These are phyloP conservation scores for Nyctibius bracteatus DNA, from an alignment of 2,113 vertebrate species.

Conservation along the genomic window DNA sequence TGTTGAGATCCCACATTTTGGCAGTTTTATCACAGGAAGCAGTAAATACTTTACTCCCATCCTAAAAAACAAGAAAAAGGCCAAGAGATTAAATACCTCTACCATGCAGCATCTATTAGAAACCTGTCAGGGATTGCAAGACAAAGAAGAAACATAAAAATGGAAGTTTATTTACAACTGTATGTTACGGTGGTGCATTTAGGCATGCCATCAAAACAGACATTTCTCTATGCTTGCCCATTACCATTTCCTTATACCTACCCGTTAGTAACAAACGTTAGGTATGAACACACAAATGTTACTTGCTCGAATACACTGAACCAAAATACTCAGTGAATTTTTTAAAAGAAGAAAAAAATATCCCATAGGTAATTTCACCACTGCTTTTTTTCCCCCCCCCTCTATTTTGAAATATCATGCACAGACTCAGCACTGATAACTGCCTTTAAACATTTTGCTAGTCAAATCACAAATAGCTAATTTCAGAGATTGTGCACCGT, in stretches of 20 bases:
- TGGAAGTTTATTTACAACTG: neutral
- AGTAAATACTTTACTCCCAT: constrained; percentile 98
- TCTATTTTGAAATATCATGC: neutral
- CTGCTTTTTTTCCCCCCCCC: neutral
- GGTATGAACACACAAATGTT: neutral
- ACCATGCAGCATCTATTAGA: neutral
- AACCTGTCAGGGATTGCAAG: neutral
- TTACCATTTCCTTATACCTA: neutral
- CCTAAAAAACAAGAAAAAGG: constrained; percentile 71
- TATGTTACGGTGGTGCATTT: neutral
- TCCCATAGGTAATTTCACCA: neutral
- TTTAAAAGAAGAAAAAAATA: neutral
- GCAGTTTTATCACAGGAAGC: constrained; percentile 98
- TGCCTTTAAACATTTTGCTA: neutral
- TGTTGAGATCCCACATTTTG: constrained; percentile 99
- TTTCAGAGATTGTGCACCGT: neutral
- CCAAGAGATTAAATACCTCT: neutral
- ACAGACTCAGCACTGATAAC: neutral
- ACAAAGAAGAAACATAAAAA: neutral
- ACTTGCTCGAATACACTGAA: neutral
- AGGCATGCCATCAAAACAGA: neutral
- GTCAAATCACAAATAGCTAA: neutral
- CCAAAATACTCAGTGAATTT: neutral
- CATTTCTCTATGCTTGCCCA: neutral
- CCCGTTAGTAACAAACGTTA: neutral